Percentiles rank a stretch among this genome's conserved stretches.
phyloP scores from a whole-genome alignment of 2,113 vertebrate species.

The Prochilodus magdalenae region DNA sequence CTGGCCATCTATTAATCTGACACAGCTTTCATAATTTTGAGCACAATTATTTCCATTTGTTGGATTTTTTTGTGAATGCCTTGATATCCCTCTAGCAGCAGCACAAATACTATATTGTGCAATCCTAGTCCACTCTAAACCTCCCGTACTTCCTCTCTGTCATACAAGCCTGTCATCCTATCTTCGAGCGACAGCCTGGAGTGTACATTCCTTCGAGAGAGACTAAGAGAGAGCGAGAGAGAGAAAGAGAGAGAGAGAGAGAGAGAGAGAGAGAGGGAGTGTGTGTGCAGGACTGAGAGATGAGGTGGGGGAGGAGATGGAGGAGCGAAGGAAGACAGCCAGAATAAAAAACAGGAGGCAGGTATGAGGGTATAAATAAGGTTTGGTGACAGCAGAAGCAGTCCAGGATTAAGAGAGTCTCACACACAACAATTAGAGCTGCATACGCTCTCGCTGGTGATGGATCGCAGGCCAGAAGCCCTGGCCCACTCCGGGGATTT shows the following conservation, averaged over 20 bases:
- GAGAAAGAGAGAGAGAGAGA: background rate
- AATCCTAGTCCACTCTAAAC: background rate
- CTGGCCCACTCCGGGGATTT: constrained; percentile 18
- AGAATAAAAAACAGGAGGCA: constrained; percentile 2
- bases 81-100: no score
- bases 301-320: background rate
- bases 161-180: constrained; percentile 16
- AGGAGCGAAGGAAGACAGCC: background rate
- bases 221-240: background rate
- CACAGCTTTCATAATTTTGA: no score
- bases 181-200: constrained; percentile 2
- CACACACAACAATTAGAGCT: constrained; percentile 54
- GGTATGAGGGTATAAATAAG: constrained; percentile 46
- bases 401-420: constrained; percentile 34
- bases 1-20: no score
- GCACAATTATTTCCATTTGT: no score
- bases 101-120: background rate
- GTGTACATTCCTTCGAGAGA: constrained; percentile 9
- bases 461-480: constrained; percentile 36
- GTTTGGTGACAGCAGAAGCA: constrained; percentile 35
- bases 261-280: background rate
- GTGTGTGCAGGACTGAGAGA: background rate
- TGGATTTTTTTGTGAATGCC: no score
- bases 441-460: constrained; percentile 45
- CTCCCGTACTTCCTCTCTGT: constrained; percentile 12